Evolutionary conservation across 2,113 vertebrate species (phyloP).

Genomic region (Jaculus jaculus): DNA sequence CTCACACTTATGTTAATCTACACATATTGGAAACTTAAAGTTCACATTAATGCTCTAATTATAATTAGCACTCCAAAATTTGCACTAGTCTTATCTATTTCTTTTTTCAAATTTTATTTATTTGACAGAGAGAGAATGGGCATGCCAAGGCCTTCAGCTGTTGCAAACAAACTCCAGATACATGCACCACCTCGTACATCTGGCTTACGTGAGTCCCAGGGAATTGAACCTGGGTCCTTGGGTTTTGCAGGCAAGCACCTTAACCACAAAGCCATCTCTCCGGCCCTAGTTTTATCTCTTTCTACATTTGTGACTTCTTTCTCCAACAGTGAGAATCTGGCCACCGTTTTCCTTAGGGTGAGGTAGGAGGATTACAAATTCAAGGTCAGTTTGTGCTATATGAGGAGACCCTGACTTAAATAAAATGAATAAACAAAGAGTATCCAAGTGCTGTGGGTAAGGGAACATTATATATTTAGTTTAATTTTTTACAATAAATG

Average conservation of each 20-base stretch:
- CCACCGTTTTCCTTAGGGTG: neutral
- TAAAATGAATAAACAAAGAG: too few species aligned
- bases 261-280: too few species aligned
- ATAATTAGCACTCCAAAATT: neutral
- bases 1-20: neutral
- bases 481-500: neutral
- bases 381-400: neutral
- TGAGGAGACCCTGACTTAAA: neutral
- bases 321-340: neutral
- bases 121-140: too few species aligned
- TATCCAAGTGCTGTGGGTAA: neutral
- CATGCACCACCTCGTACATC: too few species aligned
- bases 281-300: neutral
- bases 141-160: too few species aligned
- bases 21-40: neutral
- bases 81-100: neutral
- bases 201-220: too few species aligned
- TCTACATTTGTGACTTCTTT: neutral
- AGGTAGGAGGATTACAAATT: neutral
- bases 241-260: too few species aligned
- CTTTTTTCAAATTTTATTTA: neutral
- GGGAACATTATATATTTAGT: neutral
- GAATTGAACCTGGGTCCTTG: too few species aligned
- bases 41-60: neutral
- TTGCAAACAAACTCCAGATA: too few species aligned